A percentile compares a stretch with the other conserved stretches of the same genome.
These are phyloP conservation scores for Archocentrus centrarchus DNA, from an alignment of 2,113 vertebrate genomes.

Conservation along the genomic window DNA sequence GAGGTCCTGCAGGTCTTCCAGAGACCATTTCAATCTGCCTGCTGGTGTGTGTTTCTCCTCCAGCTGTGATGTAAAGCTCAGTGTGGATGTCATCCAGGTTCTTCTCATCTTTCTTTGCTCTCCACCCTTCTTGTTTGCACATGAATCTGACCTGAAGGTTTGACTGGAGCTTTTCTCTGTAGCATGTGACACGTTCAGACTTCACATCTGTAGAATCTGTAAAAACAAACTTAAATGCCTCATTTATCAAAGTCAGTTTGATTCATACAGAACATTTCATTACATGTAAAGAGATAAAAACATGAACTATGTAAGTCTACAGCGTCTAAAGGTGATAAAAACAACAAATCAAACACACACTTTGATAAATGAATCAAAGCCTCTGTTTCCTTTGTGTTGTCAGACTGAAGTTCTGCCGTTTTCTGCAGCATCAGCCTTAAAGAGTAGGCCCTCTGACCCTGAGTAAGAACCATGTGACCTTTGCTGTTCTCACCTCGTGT, in stretches of 20 bases:
- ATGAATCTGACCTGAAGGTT: neutral
- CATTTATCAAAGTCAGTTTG: neutral
- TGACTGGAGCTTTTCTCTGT: neutral
- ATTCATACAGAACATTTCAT: neutral
- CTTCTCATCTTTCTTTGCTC: neutral
- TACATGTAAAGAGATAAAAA: neutral
- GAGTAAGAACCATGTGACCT: neutral
- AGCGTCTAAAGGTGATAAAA: neutral
- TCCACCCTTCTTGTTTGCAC: neutral
- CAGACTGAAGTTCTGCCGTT: neutral
- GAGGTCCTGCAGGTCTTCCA: neutral
- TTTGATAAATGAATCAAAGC: neutral
- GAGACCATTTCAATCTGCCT: neutral
- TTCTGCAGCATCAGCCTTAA: neutral
- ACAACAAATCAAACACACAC: neutral
- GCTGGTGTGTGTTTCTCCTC: slow-evolving; percentile 2
- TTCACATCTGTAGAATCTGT: neutral
- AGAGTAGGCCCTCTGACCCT: neutral
- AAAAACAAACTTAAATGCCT: neutral
- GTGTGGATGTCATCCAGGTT: slow-evolving; percentile 1
- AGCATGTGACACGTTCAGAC: neutral
- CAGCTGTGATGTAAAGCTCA: slow-evolving; percentile 5
- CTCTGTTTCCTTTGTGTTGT: neutral
- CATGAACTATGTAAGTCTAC: neutral
- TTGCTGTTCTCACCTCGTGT: neutral